A percentile compares a stretch with the other conserved stretches of the same genome.
Conservation (phyloP, 2,797 vertebrate genomes). For the Perodicticus potto region DNA sequence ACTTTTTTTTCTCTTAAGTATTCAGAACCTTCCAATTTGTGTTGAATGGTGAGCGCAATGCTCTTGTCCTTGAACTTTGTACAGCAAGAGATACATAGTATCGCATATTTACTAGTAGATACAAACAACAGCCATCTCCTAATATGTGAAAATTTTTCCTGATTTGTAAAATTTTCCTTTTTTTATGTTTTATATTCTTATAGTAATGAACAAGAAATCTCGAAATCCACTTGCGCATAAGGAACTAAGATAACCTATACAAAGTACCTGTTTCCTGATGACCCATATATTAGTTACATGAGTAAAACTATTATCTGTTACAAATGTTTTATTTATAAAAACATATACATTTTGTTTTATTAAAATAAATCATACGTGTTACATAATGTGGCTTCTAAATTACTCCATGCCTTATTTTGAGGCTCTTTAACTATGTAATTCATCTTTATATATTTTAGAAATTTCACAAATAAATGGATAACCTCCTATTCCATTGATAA, state of each 20-base stretch:
- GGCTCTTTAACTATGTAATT: neutral
- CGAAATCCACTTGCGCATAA: neutral
- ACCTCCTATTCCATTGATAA: neutral
- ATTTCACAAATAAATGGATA: neutral
- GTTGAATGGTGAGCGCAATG: neutral
- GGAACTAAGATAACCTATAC: neutral
- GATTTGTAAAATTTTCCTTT: neutral
- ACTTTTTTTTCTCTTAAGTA: neutral
- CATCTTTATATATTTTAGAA: constrained; percentile 19
- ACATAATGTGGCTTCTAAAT: neutral
- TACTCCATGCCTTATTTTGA: neutral
- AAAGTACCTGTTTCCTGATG: neutral
- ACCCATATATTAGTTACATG: neutral
- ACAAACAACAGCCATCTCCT: neutral
- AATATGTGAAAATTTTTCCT: neutral
- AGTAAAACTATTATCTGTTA: neutral
- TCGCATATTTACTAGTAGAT: neutral
- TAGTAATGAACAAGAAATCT: neutral
- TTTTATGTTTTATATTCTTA: constrained; percentile 25
- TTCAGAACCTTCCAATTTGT: neutral
- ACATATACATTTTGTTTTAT: neutral
- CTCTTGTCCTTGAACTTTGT: neutral
- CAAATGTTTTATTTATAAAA: constrained; percentile 49
- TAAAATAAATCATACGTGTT: neutral
- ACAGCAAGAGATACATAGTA: neutral